Evolutionary conservation across 2,888 invertebrate genomes (phyloP), one percentile per base, ranked within the genome.

Genomic region (Rotaria macrura): DNA sequence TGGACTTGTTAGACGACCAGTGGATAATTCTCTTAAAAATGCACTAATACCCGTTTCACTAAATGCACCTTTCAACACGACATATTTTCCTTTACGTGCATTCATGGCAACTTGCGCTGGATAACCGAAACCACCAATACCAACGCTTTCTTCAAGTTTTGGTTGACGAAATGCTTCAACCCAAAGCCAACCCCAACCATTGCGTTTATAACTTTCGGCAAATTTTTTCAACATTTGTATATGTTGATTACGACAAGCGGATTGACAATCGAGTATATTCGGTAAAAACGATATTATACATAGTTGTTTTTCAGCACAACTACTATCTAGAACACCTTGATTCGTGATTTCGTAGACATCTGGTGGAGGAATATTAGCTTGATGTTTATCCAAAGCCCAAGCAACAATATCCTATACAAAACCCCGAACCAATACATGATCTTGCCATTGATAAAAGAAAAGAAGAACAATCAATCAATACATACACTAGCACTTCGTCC

Each of bases 71-170:
- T 95, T 93, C 2, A 99, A 93, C 14, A 95, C 93, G 0, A 97
- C 95, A 92, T 95, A 99, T 91, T 97, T 97, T 94, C 96, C 95
- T 92, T 99, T 99, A 91, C 97, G 95, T 25, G 94, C 93, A 91
- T 97, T 99, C 86, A 98, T 94, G 29, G 96, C 96, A 12, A 96
- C 97, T 94, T 99, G 94, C 1, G 98, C 97, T 2, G 99, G 99
- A 91, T 99, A 99, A 20, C 99, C 99, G 91, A 99, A 99, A 94
- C 93, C 99, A 87, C 99, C 99, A 88, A 99, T 94, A 90, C 96
- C 98, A 55, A 85, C 74, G 34, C 65, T 74, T 65, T 84, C 38
- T 43, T 85, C 87, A 29, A 87, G 47, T 29, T 85, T 84, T 43
- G 17, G 49, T 86, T 85, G 72, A 38, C 84, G 83, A 47, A 72